Base-by-base conservation (phyloP, 1,140 invertebrate genomes). In the Heliconius eleuchia region DNA sequence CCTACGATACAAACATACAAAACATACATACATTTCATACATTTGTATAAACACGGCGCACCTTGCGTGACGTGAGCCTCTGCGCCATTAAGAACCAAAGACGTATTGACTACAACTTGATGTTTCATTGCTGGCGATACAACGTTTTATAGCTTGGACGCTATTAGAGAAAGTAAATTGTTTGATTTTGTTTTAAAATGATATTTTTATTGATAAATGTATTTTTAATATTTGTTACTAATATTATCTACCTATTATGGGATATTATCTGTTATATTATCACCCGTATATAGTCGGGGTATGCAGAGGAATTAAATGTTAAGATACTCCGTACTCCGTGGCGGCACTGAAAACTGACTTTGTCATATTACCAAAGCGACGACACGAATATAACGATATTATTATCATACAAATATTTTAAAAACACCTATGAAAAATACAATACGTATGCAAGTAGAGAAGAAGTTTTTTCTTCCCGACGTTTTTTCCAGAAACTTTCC, bases 111-210 rank as follows among this genome's bases (percentile, higher is more conserved):
- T 30, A 16, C 0, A 66, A 16, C 60, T 2, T 30, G 60, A 30
- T 30, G 60, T 66, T 66, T 66, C 60, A 66, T 66, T 66, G 60
- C 60, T 27, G 11, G 60, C 60, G 60, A 66, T 66, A n/a, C n/a
- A 66, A 30, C 13, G 60, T 66, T 66, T 66, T 66, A 66, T 66
- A 66, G 60, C 60, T 66, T 66, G n/a, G 60, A 27, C 60, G 9
- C 27, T 66, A 66, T 66, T 66, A 66, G n/a, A 66, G 11, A 66
- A 66, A 66, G 13, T 66, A 66, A 5, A 66, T 60, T n/a, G n/a
- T 11, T 60, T 60, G 57, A 23, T 66, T 66, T 13, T 30, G 23
- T 11, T 66, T 66, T 66, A 66, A 66, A 60, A 60, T 23, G 27
- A 8, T 30, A 3, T 6, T 66, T 30, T 66, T 66, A 66, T 66